Base-by-base conservation (phyloP, 2,113 vertebrate genomes). In the Oxyura jamaicensis region DNA sequence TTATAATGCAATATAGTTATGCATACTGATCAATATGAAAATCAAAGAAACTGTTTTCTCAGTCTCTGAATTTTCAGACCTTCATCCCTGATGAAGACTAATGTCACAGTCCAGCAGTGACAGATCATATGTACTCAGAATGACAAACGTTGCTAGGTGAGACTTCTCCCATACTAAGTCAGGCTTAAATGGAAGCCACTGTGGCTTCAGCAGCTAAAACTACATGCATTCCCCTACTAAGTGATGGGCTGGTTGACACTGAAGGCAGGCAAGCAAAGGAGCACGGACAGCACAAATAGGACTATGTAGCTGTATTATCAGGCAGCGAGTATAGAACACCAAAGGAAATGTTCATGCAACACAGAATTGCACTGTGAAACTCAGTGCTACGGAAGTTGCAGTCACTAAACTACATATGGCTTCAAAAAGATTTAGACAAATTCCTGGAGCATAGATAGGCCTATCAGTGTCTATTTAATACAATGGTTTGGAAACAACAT, bases 201-300 rank as follows among this genome's bases (percentile, higher is more conserved):
- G 22, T 6, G 63, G 19, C 19, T 3, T 60, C 10, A 63, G n/a
- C 31, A 53, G 21, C 42, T 20, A 39, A 67, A 83, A 31, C 36
- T 58, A 25, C 26, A 2, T 0, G 22, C 13, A 41, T 35, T 20
- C 1, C 31, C 5, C 41, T 20, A 9, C 65, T 50, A 19, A 46
- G 66, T 6, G 36, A 36, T 56, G 65, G 29, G 33, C 9, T 75
- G 52, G 25, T 53, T 65, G 36, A 19, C 4, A 3, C 2, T 14
- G 26, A 26, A 26, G 48, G 20, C 58, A 15, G 20, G 41, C 75
- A 55, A 39, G 46, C 33, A 78, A 53, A 74, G 0, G 1, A 44
- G 39, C 62, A 58, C 10, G 62, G 41, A 31, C 33, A 73, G 58
- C 39, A 26, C 13, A 28, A 22, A 22, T 41, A 50, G 52, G 11